Conservation (phyloP, 2,797 vertebrate species). For the Eulemur mongoz region DNA sequence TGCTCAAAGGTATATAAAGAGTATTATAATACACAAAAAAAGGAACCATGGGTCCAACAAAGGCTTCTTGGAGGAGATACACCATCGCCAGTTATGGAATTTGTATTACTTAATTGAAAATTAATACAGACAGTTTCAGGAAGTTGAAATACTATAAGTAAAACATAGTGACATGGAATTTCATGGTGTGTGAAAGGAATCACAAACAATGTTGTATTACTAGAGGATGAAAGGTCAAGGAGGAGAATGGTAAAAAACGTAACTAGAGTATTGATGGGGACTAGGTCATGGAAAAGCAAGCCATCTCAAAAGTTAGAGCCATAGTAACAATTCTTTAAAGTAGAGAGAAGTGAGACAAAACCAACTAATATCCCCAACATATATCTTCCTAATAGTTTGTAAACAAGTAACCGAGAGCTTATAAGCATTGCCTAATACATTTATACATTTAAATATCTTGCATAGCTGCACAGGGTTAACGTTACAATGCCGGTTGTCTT, state of each 20-base stretch:
- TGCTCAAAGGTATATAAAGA: not conserved
- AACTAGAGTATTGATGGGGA: not conserved
- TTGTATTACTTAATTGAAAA: conserved; percentile 27
- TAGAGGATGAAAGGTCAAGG: not conserved
- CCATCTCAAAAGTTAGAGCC: not conserved
- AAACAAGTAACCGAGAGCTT: not conserved
- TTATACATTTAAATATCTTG: not conserved
- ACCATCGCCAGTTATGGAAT: not conserved
- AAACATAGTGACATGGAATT: not conserved
- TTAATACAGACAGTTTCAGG: not conserved
- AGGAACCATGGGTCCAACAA: not conserved
- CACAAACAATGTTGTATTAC: not conserved
- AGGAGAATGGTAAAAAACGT: not conserved
- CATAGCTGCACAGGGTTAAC: not conserved
- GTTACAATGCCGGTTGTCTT: not conserved
- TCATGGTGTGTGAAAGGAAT: not conserved
- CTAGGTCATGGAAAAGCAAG: not conserved
- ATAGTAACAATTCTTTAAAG: not conserved
- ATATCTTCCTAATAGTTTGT: not conserved
- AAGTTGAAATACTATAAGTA: conserved; percentile 30
- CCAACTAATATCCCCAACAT: not conserved
- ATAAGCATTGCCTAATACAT: not conserved
- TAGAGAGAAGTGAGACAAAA: conserved; percentile 25
- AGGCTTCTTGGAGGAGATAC: not conserved
- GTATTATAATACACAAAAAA: not conserved